Evolutionary conservation across 2,888 invertebrate species (phyloP), one percentile per base, ranked within the genome.

Genomic region (Melinopterus prodromus): DNA sequence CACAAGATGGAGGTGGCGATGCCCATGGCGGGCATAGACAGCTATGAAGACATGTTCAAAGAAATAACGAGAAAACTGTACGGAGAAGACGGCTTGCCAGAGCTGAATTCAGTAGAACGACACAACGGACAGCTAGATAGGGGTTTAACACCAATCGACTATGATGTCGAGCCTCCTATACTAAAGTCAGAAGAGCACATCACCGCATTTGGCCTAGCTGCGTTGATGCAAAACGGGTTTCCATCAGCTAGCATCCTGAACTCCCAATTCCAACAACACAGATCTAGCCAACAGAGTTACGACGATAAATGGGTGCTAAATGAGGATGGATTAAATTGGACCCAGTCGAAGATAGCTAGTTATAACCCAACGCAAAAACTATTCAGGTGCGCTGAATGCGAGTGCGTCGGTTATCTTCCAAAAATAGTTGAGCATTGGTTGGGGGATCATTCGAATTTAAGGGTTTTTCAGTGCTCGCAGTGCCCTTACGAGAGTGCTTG

Each of bases 1-100:
- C 6, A 74, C 78, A 83, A 78, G 78, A 89, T 90, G 90, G 90
- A 90, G 87, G 89, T 89, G 87, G 89, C 90, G 86, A 92, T 92
- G 92, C 92, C 92, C 87, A 89, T 91, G 90, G 89, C 92, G 84
- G 88, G 89, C 86, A 91, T 93, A 90, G 93, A 93, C 89, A 92
- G 91, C 88, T 93, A 95, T 91, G 95, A 96, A 90, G 95, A 95
- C 88, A 95, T 95, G 94, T 95, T 95, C 89, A 97, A 97, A 90
- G 97, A 97, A 92, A 97, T 97, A 88, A 97, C 97, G 82, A 93
- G 96, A 89, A 97, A 97, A 91, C 91, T 97, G 84, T 97, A 97
- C 90, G 97, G 97, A 83, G 96, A 96, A 89, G 96, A 97, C 89
- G 90, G 90, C 71, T 84, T 90, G 80, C 89, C 90, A 38, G 90